A percentile compares a stretch with the other conserved stretches of the same genome.
These are phyloP conservation scores for Cartodere bifasciata DNA, from an alignment of 2,888 invertebrate species.

Conservation along the genomic window DNA sequence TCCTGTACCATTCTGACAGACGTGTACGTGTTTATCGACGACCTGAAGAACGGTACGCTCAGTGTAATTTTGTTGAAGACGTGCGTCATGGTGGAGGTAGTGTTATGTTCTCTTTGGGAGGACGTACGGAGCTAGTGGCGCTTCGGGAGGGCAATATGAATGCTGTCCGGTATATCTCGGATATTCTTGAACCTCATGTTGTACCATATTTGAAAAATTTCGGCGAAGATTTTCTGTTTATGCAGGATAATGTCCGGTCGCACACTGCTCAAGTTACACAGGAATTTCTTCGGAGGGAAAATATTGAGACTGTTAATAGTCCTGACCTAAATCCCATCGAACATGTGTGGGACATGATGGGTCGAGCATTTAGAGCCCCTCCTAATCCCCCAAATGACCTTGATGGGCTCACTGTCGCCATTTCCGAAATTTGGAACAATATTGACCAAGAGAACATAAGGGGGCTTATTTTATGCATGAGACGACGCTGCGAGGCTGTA, in stretches of 20 bases:
- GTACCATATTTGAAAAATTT: constrained; percentile 4
- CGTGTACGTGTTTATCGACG: constrained; percentile 9
- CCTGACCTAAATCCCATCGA: no score
- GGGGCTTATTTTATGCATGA: no score
- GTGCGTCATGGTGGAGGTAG: constrained; percentile 7
- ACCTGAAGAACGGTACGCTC: constrained; percentile 10
- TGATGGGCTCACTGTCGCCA: no score
- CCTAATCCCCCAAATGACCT: no score
- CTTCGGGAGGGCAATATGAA: constrained; percentile 4
- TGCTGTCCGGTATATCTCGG: constrained; percentile 3
- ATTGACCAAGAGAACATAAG: no score
- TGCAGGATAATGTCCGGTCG: constrained; percentile 5
- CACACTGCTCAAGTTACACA: not conserved
- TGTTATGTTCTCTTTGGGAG: constrained; percentile 10
- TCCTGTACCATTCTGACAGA: constrained; percentile 9
- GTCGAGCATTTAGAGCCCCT: no score
- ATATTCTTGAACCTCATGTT: constrained; percentile 8
- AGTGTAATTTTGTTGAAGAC: constrained; percentile 11
- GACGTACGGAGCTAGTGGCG: constrained; percentile 11
- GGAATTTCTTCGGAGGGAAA: no score
- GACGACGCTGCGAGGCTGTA: no score
- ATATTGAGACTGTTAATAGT: no score
- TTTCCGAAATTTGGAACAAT: no score
- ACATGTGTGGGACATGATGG: no score
- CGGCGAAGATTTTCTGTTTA: constrained; percentile 5